Evolutionary conservation across 2,888 invertebrate genomes (phyloP).

Genomic region (Brenthis daphne): DNA sequence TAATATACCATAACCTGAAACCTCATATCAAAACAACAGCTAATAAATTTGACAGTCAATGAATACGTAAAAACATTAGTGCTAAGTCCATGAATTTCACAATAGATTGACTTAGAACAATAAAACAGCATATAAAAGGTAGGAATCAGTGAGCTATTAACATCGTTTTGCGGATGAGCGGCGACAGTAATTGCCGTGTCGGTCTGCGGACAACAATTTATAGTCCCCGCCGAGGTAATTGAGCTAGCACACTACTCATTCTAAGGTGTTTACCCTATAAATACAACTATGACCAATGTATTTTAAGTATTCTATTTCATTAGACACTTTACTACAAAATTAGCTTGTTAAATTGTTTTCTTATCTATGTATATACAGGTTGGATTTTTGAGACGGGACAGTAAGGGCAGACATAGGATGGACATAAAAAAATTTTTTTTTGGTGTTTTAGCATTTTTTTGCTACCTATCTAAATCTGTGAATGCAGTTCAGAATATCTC

Average conservation of each 20-base stretch:
- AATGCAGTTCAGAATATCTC: too few species aligned
- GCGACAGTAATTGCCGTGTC: conserved; percentile 80
- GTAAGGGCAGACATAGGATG: too few species aligned
- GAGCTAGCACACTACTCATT: conserved; percentile 51
- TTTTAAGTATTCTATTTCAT: neutral
- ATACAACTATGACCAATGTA: conserved; percentile 15
- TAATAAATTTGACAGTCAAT: neutral
- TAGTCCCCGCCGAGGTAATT: conserved; percentile 71
- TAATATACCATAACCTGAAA: too few species aligned
- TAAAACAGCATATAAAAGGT: conserved; percentile 62
- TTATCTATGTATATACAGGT: too few species aligned
- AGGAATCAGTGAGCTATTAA: conserved; percentile 76
- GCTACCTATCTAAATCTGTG: too few species aligned
- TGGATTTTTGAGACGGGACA: too few species aligned
- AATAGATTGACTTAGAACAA: conserved; percentile 45
- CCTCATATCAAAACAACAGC: too few species aligned
- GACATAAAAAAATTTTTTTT: too few species aligned
- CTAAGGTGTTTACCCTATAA: conserved; percentile 29
- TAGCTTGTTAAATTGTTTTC: too few species aligned
- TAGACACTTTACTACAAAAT: too few species aligned
- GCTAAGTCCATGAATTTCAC: conserved; percentile 24
- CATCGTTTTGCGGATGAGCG: conserved; percentile 79
- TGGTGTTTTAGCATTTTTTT: too few species aligned
- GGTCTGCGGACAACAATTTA: conserved; percentile 76
- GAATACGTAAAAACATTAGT: conserved; percentile 10